Evolutionary conservation across 2,888 invertebrate species (phyloP), one percentile per base, ranked within the genome.

Genomic region (Octonoba sinensis): DNA sequence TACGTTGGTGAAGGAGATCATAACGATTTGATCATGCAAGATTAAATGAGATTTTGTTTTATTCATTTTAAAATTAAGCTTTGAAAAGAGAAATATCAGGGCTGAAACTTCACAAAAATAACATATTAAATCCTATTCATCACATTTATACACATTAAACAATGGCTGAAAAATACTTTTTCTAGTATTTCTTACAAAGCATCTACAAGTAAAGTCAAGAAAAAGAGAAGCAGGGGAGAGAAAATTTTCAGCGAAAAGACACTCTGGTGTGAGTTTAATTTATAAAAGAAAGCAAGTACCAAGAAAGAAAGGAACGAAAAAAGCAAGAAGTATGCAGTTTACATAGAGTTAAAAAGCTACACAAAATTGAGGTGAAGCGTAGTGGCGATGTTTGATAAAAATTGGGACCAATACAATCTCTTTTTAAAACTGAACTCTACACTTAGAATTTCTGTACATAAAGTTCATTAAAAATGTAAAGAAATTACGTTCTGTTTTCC

Each of bases 51-150:
- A 56, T 12, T n/a, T 44, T 44, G 46, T 8, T 27, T 49, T 16
- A 65, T 8, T 36, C 46, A 44, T 12, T n/a, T 66, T 65, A 44
- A 56, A 15, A 65, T n/a, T 49, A 36, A 51, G 56, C 47, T 57
- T 51, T 36, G 60, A 54, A 69, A 70, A 27, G 47, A 82, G 81
- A 82, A 82, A 82, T 82, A 70, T 82, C 81, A 82, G 81, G 81
- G 81, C 81, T 82, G 81, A 82, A 74, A 65, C 15, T 59, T 24
- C 16, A 54, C 54, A 54, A 54, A 54, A 54, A 54, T 20, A 54
- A 11, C 20, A 54, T 54, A 18, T 54, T 20, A 2, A 54, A 54
- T 20, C n/a, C 16, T 36, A 36, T 36, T 36, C 36, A 36, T 36
- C 36, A 36, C 36, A 36, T 36, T 36, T 36, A 36, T 36, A 36